Evolutionary conservation across 2,113 vertebrate species (phyloP), one percentile per base, ranked within the genome.

Genomic region (Saccopteryx leptura): DNA sequence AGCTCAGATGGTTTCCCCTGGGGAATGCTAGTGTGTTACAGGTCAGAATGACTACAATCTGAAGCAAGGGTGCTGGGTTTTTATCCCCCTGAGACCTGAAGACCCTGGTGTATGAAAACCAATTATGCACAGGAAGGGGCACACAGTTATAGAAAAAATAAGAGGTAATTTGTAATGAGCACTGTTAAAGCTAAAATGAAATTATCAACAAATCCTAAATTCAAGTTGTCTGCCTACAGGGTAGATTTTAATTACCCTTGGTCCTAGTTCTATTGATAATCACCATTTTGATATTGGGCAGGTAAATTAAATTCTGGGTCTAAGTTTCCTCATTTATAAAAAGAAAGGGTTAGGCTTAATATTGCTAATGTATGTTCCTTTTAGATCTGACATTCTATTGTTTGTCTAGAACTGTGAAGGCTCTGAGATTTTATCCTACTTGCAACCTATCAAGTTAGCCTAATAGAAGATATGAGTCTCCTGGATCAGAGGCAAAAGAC

Each of bases 321-420:
- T 83, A 63, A 83, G 24, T 86, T 92, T 78, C 26, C 26, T 96
- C 72, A 92, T 81, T 95, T 90, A 72, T 91, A 92, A 96, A 86
- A 86, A 72, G 11, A 90, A 80, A 52, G 28, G 10, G 11, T 78
- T 92, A 17, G 1, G 76, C 28, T 66, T 46, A 2, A 63, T 81
- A 75, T 46, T 56, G 91, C 60, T 48, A 91, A 90, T 85, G 10
- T 60, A 90, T 85, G 10, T 60, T 19, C 46, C 4, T 60, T 94
- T 80, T n/a, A 92, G 9, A 88, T 85, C 12, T 26, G 18, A 79
- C 50, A 74, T 89, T 94, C 13, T 76, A 14, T 48, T 76, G 10
- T 65, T 96, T 83, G 33, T 90, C 74, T 39, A 54, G 88, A 74
- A 90, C 46, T 66, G 9, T 78, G 21, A 94, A 18, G 63, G 7